Conservation (phyloP, 2,888 invertebrate species). For the Ornithoptera alexandrae region DNA sequence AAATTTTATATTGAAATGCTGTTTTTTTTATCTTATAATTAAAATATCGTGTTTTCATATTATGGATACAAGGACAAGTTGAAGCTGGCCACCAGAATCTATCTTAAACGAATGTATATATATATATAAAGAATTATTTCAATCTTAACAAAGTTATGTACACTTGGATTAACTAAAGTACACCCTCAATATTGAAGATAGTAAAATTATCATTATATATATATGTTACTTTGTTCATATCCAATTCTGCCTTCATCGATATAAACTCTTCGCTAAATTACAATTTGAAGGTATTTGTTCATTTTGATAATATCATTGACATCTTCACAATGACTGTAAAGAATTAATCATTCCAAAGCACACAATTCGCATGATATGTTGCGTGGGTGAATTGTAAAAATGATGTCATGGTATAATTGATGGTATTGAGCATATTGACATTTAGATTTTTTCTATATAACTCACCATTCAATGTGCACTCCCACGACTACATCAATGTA, state of each 20-base stretch:
- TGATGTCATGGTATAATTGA: constrained; percentile 9
- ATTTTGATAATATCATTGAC: background rate
- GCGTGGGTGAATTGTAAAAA: constrained; percentile 15
- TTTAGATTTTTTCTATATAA: too few species aligned
- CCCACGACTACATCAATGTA: too few species aligned
- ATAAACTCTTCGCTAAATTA: too few species aligned
- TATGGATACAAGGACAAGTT: constrained; percentile 8
- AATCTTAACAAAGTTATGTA: constrained; percentile 5
- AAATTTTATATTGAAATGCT: constrained; percentile 12
- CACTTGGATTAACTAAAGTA: background rate
- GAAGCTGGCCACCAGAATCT: constrained; percentile 2
- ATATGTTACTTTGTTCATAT: too few species aligned
- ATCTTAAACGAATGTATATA: too few species aligned
- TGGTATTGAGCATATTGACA: background rate
- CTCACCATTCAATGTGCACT: too few species aligned
- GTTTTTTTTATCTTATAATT: constrained; percentile 24
- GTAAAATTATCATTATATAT: too few species aligned
- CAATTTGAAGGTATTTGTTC: background rate
- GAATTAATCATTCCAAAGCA: constrained; percentile 13
- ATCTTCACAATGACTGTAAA: constrained; percentile 14
- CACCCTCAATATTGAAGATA: background rate
- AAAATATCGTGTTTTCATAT: constrained; percentile 21
- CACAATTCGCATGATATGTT: constrained; percentile 5
- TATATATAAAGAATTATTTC: constrained; percentile 7
- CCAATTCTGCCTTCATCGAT: too few species aligned